Percentiles rank a stretch among this genome's conserved stretches.
Conservation (phyloP, 2,797 vertebrate genomes). For the Scleropages formosus region DNA sequence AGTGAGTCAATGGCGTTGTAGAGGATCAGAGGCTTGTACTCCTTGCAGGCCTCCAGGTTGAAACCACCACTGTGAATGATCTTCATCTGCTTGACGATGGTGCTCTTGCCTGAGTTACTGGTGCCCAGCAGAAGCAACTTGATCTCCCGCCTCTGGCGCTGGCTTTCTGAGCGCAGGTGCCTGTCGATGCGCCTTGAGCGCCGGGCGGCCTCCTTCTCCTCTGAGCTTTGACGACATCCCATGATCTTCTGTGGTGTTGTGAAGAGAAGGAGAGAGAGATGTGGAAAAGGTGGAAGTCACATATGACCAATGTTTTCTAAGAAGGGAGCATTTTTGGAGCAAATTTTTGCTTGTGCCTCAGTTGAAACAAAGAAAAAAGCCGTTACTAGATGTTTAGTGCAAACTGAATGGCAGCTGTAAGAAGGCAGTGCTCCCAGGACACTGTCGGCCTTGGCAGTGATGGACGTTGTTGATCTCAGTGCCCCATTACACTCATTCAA, state of each 20-base stretch:
- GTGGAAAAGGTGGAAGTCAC: background rate
- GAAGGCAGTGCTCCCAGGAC: too few species aligned
- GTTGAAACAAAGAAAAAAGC: too few species aligned
- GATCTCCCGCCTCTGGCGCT: slow-evolving; percentile 94
- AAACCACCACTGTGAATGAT: slow-evolving; percentile 98
- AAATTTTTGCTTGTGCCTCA: too few species aligned
- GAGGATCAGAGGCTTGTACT: slow-evolving; percentile 96
- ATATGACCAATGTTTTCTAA: background rate
- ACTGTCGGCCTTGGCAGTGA: too few species aligned
- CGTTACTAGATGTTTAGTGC: too few species aligned
- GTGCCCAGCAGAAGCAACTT: slow-evolving; percentile 94
- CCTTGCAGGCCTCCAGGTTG: slow-evolving; percentile 96
- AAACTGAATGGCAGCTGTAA: too few species aligned
- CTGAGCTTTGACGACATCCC: slow-evolving; percentile 99
- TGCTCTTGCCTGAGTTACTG: slow-evolving; percentile 98
- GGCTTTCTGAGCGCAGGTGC: slow-evolving; percentile 97
- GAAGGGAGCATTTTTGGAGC: background rate
- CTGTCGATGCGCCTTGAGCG: slow-evolving; percentile 96
- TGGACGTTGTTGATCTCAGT: too few species aligned
- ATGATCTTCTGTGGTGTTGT: slow-evolving; percentile 78
- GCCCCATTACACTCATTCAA: too few species aligned
- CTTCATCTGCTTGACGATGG: slow-evolving; percentile 99
- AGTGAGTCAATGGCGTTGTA: slow-evolving; percentile 98
- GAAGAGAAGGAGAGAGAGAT: background rate
- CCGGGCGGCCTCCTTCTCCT: slow-evolving; percentile 98